A percentile compares a stretch with the other conserved stretches of the same genome.
These are phyloP conservation scores for Spermophilus dauricus DNA, from an alignment of 2,113 vertebrate genomes.

Conservation along the genomic window DNA sequence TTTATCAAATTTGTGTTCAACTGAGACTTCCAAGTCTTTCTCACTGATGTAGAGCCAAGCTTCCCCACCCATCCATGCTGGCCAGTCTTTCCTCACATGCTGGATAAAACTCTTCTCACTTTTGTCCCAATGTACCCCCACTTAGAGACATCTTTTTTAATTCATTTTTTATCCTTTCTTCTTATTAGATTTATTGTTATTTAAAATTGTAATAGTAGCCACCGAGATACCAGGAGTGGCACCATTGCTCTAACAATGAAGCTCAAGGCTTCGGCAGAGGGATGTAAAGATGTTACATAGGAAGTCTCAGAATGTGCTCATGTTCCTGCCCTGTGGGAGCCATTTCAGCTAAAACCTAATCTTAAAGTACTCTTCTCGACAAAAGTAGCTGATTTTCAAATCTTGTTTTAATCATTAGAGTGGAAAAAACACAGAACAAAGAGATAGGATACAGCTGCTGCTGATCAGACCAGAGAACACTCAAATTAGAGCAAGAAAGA, in stretches of 20 bases:
- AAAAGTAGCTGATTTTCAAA: slow-evolving; percentile 49
- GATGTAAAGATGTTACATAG: not conserved
- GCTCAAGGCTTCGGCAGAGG: not conserved
- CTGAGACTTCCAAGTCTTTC: not conserved
- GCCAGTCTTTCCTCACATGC: not conserved
- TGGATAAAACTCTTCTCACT: not conserved
- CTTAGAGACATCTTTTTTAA: not conserved
- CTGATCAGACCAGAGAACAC: slow-evolving; percentile 4
- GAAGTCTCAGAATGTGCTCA: not conserved
- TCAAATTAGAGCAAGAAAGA: slow-evolving; percentile 40
- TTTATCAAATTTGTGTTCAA: not conserved
- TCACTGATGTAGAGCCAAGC: not conserved
- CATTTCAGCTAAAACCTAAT: not conserved
- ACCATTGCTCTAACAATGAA: not conserved
- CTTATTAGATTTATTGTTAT: not conserved
- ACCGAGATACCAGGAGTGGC: not conserved
- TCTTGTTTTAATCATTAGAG: slow-evolving; percentile 18
- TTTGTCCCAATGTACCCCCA: not conserved
- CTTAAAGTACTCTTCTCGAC: slow-evolving; percentile 25
- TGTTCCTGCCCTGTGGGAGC: not conserved
- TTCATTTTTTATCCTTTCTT: not conserved
- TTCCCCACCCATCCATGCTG: not conserved
- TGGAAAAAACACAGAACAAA: not conserved
- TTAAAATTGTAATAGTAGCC: not conserved
- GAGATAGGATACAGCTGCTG: not conserved